phyloP scores from a whole-genome alignment of 2,888 invertebrate species.

The Chloroclysta siterata region DNA sequence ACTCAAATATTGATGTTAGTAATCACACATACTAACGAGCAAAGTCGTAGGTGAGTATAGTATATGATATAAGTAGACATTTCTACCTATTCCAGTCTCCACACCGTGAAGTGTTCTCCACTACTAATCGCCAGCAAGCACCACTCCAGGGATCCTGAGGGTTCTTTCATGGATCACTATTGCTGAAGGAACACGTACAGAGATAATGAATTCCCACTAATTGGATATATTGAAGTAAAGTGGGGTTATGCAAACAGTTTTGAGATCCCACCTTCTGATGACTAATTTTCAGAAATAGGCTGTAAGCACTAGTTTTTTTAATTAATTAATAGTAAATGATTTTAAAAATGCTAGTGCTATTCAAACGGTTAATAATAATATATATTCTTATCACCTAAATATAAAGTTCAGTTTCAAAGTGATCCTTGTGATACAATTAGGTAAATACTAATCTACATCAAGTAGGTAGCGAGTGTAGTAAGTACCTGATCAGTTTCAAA shows the following conservation, averaged over 20 bases:
- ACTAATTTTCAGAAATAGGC: conserved; percentile 6
- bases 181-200: conserved; percentile 66
- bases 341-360: too few relatives aligned
- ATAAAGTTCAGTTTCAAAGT: too few relatives aligned
- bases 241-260: conserved; percentile 34
- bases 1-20: too few relatives aligned
- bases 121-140: conserved; percentile 75
- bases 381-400: too few relatives aligned
- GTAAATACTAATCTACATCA: too few relatives aligned
- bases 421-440: too few relatives aligned
- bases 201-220: conserved; percentile 77
- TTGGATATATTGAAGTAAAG: conserved; percentile 63
- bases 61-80: neutral
- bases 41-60: too few relatives aligned
- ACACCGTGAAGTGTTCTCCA: conserved; percentile 61
- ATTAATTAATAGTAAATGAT: too few relatives aligned
- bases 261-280: conserved; percentile 24
- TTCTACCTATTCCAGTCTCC: conserved; percentile 28
- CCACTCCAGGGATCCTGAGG: conserved; percentile 70
- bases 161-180: conserved; percentile 77
- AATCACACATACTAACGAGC: too few relatives aligned
- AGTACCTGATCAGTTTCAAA: too few relatives aligned
- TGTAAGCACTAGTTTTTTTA: conserved; percentile 8
- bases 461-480: too few relatives aligned
- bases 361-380: too few relatives aligned